Evolutionary conservation across 2,113 vertebrate genomes (phyloP), one percentile per base, ranked within the genome.

Genomic region (Jaculus jaculus): DNA sequence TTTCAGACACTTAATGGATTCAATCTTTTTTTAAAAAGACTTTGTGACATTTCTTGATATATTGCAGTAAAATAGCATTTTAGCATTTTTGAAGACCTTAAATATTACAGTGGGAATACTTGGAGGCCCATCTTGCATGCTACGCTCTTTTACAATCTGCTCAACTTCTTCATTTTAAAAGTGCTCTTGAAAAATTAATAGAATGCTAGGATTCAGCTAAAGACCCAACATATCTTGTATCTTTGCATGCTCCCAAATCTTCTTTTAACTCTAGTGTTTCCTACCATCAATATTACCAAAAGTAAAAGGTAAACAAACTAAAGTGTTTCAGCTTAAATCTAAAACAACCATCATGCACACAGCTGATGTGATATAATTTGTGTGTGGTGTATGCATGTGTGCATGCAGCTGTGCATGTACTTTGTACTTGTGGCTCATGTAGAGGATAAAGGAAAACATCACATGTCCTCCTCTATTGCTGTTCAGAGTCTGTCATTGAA

Each of bases 91-190:
- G 37, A 94, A n/a, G 30, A 39, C 24, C 30, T 78, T 84, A 90
- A 93, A 51, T 81, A 13, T 80, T 95, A 21, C 65, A 71, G 83
- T 69, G 75, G 89, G 90, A 92, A 74, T 65, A 79, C 90, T 79
- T 93, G 28, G 60, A 93, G 63, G 3, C 69, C n/a, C 65, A 8
- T 82, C 16, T 28, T 93, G 32, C 58, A 95, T 80, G 28, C 20
- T 92, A 28, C 3, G 24, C 39, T 92, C 28, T 85, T 75, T n/a
- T 18, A 58, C 24, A 61, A 16, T 54, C 60, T 32, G 6, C 13
- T 51, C 18, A 34, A 42, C 4, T 85, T 69, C 60, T 58, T 9
- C 24, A 47, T 79, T 94, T 89, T 58, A n/a, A 75, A 0, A 74
- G 24, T 63, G 11, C 26, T 74, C 72, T 91, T 94, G 61, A 81